Base-by-base conservation (phyloP, 2,113 vertebrate species). In the Alaudala cheleensis region DNA sequence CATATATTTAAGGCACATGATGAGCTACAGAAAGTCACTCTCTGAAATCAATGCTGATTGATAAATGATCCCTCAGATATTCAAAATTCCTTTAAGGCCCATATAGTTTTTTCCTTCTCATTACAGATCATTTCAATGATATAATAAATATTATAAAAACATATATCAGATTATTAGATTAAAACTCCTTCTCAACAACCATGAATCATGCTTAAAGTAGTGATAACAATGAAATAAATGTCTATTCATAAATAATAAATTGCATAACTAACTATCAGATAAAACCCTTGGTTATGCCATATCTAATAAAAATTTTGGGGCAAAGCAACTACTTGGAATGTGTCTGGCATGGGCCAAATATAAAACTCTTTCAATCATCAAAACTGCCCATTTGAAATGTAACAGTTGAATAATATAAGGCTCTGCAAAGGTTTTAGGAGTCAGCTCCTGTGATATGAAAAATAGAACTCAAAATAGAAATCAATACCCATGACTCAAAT, bases 141-240 rank as follows among this genome's bases (percentile, higher is more conserved):
- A 92, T 60, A 61, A 17, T 60, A 89, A 94, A 74, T 16, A 91
- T 82, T 67, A 50, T 88, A 67, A 95, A 94, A 93, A 33, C 19
- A 42, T 67, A n/a, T 88, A 54, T 94, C 47, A 95, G 47, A 83
- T 47, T 6, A 84, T 94, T 53, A 86, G 11, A 88, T 89, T 47
- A 93, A 96, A 95, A 83, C 24, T 24, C 11, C 42, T 73, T 57
- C 31, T 87, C 60, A 54, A 37, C 21, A 71, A 34, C n/a, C 13
- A 54, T 54, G 50, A 34, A 26, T 87, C 14, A 19, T 44, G 47
- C 24, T 37, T 90, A 77, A 78, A 33, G 29, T 15, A 56, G 56
- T 64, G 39, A 76, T 25, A 62, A 11, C 37, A 92, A 77, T 47
- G 34, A 84, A 57, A 6, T 7, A 76, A 60, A 13, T 81, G 39